These are phyloP conservation scores for Agrypnia vestita DNA, from an alignment of 1,140 invertebrate species.

Conservation along the genomic window DNA sequence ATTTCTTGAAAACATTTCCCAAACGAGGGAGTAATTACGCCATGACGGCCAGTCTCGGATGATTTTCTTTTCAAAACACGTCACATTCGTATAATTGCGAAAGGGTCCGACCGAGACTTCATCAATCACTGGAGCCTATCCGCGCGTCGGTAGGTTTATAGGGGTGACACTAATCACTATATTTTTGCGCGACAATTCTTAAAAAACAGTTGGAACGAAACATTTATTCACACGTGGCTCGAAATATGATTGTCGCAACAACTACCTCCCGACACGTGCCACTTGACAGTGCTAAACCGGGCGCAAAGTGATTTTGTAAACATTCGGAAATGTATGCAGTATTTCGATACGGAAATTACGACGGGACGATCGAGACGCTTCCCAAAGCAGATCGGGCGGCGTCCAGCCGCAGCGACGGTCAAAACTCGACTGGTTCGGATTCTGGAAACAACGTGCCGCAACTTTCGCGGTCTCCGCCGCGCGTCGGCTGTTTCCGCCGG, in stretches of 20 bases:
- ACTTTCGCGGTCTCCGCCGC: conserved; percentile 49
- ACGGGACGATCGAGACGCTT: neutral
- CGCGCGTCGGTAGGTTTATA: conserved; percentile 11
- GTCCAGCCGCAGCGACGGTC: conserved; percentile 36
- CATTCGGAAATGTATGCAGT: no score
- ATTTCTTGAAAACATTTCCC: conserved; percentile 7
- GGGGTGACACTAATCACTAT: conserved; percentile 47
- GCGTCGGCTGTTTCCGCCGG: conserved; percentile 51
- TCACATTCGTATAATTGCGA: conserved; percentile 36
- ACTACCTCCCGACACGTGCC: no score
- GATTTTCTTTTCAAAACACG: conserved; percentile 31
- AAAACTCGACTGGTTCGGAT: conserved; percentile 58
- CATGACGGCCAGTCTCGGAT: conserved; percentile 21
- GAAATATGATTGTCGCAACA: no score
- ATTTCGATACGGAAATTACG: no score
- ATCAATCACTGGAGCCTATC: conserved; percentile 48
- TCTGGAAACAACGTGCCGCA: conserved; percentile 49
- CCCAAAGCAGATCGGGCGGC: conserved; percentile 35
- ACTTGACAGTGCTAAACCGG: no score
- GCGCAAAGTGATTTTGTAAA: no score
- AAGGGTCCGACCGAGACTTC: conserved; percentile 26
- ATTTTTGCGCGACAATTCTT: conserved; percentile 33
- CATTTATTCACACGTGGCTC: neutral
- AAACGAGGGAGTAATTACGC: conserved; percentile 16
- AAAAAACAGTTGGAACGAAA: conserved; percentile 26